Percentiles rank a stretch among this genome's conserved stretches.
Evolutionary conservation across 2,888 invertebrate genomes (phyloP).

Genomic region (Monoplex corrugatus): DNA sequence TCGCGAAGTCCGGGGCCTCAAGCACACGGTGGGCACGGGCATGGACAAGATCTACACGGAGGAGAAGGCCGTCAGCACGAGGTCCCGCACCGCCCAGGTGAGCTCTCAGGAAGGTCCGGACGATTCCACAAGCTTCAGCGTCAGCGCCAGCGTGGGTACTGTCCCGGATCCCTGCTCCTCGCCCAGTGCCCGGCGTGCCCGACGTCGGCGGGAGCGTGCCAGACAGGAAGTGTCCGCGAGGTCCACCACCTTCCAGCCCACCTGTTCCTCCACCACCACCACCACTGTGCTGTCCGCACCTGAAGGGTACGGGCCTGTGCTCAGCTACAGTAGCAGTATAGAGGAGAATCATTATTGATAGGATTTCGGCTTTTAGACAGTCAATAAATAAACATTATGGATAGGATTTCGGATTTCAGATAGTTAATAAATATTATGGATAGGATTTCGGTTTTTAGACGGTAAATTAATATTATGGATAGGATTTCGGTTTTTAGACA

Average conservation of each 20-base stretch:
- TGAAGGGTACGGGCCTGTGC: constrained; percentile 60
- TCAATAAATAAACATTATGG: too few relatives aligned
- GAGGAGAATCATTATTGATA: constrained; percentile 70
- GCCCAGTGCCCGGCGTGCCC: constrained; percentile 55
- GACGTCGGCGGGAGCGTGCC: constrained; percentile 67
- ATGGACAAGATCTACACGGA: constrained; percentile 71
- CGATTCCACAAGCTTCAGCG: constrained; percentile 56
- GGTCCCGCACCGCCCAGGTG: constrained; percentile 69
- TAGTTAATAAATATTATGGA: too few relatives aligned
- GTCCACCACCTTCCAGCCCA: constrained; percentile 62
- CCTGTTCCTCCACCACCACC: constrained; percentile 51
- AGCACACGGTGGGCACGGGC: constrained; percentile 66
- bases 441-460: too few relatives aligned
- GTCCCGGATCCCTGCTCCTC: constrained; percentile 51
- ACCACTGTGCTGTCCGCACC: constrained; percentile 55
- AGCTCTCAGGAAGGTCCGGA: constrained; percentile 61
- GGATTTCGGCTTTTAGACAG: not conserved
- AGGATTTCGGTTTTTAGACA: too few relatives aligned
- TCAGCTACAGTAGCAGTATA: constrained; percentile 75
- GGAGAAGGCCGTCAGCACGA: constrained; percentile 78
- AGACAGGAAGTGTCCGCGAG: constrained; percentile 70
- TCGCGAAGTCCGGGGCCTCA: not conserved
- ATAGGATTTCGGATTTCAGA: too few relatives aligned
- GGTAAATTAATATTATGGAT: too few relatives aligned
- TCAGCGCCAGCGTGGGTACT: constrained; percentile 23